A percentile compares a stretch with the other conserved stretches of the same genome.
Evolutionary conservation across 2,888 invertebrate genomes (phyloP).

Genomic region (Pandemis heparana): DNA sequence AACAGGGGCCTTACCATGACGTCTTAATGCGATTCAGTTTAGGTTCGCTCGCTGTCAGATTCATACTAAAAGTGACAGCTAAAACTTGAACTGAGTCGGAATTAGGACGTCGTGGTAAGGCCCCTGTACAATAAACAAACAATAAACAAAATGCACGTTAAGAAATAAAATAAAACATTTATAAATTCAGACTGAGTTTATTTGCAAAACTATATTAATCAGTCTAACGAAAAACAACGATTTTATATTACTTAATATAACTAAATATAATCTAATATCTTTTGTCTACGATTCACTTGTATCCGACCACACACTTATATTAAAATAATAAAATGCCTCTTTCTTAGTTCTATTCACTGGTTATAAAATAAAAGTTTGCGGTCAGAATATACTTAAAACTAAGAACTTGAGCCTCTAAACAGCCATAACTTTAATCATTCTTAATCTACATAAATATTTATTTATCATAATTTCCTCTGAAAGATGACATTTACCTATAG

Average conservation of each 20-base stretch:
- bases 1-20: too few relatives aligned
- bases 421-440: not conserved
- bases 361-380: constrained; percentile 37
- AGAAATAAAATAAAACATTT: not conserved
- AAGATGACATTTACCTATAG: too few relatives aligned
- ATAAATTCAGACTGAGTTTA: constrained; percentile 7
- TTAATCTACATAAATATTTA: too few relatives aligned
- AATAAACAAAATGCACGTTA: too few relatives aligned
- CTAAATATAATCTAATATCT: not conserved
- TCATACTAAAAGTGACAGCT: too few relatives aligned
- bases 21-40: too few relatives aligned
- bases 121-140: not conserved
- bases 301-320: constrained; percentile 39
- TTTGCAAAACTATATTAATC: constrained; percentile 44
- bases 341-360: constrained; percentile 4
- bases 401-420: constrained; percentile 32
- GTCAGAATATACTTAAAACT: constrained; percentile 32
- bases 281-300: constrained; percentile 47
- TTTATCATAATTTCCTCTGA: too few relatives aligned
- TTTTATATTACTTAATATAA: not conserved
- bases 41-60: too few relatives aligned
- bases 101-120: too few relatives aligned
- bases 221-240: constrained; percentile 47
- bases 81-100: too few relatives aligned
- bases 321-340: not conserved